These are phyloP conservation scores for Phrixothrix hirtus DNA, from an alignment of 2,888 invertebrate genomes.

Conservation along the genomic window DNA sequence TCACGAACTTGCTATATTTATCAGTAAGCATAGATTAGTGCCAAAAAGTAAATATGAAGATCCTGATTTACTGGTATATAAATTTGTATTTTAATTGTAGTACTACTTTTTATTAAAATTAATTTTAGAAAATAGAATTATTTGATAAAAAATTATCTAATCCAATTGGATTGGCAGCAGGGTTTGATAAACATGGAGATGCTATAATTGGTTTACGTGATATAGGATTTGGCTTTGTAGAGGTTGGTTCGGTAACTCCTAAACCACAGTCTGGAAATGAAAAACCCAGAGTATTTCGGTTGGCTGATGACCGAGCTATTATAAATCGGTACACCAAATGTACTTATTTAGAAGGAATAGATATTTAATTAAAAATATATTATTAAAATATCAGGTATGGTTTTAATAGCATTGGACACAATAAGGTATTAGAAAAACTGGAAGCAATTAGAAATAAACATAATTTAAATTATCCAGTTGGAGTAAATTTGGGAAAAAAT, in stretches of 20 bases:
- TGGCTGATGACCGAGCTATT: constrained; percentile 82
- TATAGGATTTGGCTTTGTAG: constrained; percentile 93
- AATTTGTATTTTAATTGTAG: too few species aligned
- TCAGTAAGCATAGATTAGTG: constrained; percentile 76
- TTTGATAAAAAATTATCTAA: constrained; percentile 76
- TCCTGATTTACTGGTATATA: constrained; percentile 66
- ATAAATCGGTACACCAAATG: constrained; percentile 75
- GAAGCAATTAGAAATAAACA: constrained; percentile 59
- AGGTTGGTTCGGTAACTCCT: constrained; percentile 96
- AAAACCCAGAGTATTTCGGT: constrained; percentile 89
- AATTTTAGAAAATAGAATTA: constrained; percentile 67
- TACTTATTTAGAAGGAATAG: too few species aligned
- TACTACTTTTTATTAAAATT: background rate
- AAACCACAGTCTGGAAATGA: constrained; percentile 90
- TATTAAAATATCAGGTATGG: constrained; percentile 77
- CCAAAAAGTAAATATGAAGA: constrained; percentile 65
- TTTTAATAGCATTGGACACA: constrained; percentile 95
- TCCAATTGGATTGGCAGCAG: constrained; percentile 97
- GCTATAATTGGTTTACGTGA: constrained; percentile 79
- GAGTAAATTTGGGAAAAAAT: constrained; percentile 96
- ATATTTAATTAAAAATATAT: too few species aligned
- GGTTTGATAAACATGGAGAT: constrained; percentile 97
- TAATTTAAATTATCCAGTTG: constrained; percentile 66
- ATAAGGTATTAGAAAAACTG: constrained; percentile 71
- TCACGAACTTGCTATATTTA: constrained; percentile 76